phyloP scores from a whole-genome alignment of 2,113 vertebrate genomes.

The Poeciliopsis turrubarensis region DNA sequence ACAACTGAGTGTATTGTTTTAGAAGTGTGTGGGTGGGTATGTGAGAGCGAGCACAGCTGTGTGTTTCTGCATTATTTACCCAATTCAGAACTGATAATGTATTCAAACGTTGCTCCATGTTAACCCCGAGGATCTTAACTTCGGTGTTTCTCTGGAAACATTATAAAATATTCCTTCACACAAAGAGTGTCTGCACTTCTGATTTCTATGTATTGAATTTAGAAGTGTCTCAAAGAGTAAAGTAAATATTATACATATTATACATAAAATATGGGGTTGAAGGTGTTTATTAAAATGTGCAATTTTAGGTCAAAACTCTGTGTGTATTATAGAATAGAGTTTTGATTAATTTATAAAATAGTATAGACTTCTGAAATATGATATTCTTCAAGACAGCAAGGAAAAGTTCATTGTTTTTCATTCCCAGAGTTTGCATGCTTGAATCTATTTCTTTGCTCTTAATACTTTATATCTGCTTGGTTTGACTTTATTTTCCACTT shows the following conservation, averaged over 20 bases:
- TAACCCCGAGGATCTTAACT: constrained; percentile 24
- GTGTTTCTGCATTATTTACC: constrained; percentile 45
- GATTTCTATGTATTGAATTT: background rate
- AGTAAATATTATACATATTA: too few relatives aligned
- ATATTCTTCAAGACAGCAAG: too few relatives aligned
- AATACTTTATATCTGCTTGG: too few relatives aligned
- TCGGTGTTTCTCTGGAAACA: background rate
- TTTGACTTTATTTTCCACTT: too few relatives aligned
- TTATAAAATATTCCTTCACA: background rate
- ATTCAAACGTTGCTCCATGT: constrained; percentile 26
- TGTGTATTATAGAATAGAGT: background rate
- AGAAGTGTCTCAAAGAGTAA: background rate
- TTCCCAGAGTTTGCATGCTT: too few relatives aligned
- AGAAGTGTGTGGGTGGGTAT: constrained; percentile 31
- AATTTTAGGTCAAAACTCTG: background rate
- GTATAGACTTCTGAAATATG: background rate
- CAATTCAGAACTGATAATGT: constrained; percentile 38
- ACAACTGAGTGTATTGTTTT: constrained; percentile 42
- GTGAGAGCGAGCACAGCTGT: constrained; percentile 54
- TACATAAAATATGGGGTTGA: too few relatives aligned
- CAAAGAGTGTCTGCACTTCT: background rate
- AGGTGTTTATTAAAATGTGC: background rate
- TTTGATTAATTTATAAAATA: background rate
- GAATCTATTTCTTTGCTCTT: too few relatives aligned
- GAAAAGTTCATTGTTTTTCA: too few relatives aligned